These are phyloP conservation scores for Polydrusus cervinus DNA, from an alignment of 2,888 invertebrate species.

Conservation along the genomic window DNA sequence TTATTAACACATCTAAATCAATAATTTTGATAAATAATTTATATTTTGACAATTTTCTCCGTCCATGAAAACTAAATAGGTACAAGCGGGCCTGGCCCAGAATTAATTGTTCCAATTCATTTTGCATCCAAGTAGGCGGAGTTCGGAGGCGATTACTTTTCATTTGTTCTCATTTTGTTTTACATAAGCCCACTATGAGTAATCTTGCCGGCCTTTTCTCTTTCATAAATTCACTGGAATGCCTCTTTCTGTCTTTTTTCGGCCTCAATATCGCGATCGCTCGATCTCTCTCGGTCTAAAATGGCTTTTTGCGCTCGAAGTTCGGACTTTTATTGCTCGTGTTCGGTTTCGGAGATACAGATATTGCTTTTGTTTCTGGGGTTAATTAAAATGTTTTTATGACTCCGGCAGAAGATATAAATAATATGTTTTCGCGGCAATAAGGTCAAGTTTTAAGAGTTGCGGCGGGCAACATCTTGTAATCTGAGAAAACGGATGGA, in stretches of 20 bases:
- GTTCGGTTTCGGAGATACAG: constrained; percentile 36
- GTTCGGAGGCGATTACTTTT: constrained; percentile 33
- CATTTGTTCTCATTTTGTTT: constrained; percentile 43
- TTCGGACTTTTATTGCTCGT: constrained; percentile 31
- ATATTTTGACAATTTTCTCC: background rate
- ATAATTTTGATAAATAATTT: background rate
- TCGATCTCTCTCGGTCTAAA: background rate
- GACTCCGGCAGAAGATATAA: constrained; percentile 10
- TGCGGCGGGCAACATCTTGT: constrained; percentile 7
- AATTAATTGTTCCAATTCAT: constrained; percentile 33
- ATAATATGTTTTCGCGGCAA: constrained; percentile 4
- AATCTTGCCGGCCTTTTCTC: constrained; percentile 37
- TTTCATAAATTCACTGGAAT: constrained; percentile 28
- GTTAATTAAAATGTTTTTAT: constrained; percentile 32
- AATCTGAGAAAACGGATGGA: background rate
- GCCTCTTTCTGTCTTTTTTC: background rate
- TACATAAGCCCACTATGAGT: constrained; percentile 41
- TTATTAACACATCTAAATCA: background rate
- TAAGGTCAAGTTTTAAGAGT: background rate
- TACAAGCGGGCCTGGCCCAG: constrained; percentile 5
- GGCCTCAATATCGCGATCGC: no score
- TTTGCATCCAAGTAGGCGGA: constrained; percentile 34
- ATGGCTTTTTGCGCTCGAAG: constrained; percentile 16
- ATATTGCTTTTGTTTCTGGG: constrained; percentile 30
- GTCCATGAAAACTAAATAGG: constrained; percentile 18